These are phyloP conservation scores for Sarcophilus harrisii DNA, from an alignment of 2,797 vertebrate species.

Conservation along the genomic window DNA sequence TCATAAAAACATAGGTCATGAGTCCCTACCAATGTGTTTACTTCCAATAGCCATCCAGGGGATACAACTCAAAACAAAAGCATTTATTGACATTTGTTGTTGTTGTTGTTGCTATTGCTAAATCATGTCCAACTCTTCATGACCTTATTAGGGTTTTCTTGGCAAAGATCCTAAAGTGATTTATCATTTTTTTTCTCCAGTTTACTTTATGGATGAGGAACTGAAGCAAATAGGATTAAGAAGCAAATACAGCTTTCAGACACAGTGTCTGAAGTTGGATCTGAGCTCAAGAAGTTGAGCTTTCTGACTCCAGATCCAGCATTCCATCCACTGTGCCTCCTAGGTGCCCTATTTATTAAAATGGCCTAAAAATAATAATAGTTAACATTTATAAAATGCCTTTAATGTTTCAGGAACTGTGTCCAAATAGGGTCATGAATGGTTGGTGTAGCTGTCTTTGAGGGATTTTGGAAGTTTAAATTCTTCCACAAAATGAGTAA, in stretches of 20 bases:
- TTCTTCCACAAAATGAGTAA: too few species aligned
- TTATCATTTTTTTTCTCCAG: neutral
- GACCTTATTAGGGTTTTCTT: neutral
- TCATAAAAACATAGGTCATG: neutral
- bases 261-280: neutral
- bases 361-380: neutral
- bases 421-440: too few species aligned
- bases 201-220: neutral
- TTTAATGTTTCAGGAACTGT: neutral
- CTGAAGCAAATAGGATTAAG: neutral
- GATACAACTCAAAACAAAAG: neutral
- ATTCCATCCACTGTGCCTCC: neutral
- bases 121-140: neutral
- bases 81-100: neutral
- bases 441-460: too few species aligned
- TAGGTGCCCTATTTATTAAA: neutral
- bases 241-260: neutral
- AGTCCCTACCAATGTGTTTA: neutral
- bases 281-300: neutral
- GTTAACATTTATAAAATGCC: neutral
- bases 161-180: neutral
- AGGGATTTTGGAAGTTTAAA: too few species aligned
- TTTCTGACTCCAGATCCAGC: neutral
- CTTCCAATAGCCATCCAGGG: neutral
- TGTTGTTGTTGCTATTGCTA: neutral